Evolutionary conservation across 2,888 invertebrate species (phyloP).

Genomic region (Lumbricus terrestris): DNA sequence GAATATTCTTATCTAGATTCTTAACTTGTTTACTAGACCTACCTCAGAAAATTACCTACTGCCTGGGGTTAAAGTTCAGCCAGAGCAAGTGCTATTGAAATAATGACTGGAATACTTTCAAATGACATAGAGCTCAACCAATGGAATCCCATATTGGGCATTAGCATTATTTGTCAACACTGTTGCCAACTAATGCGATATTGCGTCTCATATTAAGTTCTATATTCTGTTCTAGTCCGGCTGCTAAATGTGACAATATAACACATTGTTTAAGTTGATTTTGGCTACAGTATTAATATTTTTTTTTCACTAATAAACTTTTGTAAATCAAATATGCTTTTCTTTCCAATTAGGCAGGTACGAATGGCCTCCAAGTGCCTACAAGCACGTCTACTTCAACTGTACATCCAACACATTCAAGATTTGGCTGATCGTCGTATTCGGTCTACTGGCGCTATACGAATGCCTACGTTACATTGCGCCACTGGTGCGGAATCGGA

Average conservation of each 20-base stretch:
- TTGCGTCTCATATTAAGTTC: neutral
- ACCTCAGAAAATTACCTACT: neutral
- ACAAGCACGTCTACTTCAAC: constrained; percentile 58
- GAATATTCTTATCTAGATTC: neutral
- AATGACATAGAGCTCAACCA: neutral
- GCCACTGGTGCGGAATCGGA: constrained; percentile 41
- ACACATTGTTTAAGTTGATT: neutral
- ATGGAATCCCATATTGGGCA: neutral
- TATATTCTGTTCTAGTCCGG: neutral
- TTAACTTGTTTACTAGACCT: neutral
- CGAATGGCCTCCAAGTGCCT: constrained; percentile 53
- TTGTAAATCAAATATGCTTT: neutral
- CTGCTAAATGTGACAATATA: neutral
- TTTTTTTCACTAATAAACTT: neutral
- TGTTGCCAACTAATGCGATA: neutral
- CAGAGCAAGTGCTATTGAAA: neutral
- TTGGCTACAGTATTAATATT: neutral
- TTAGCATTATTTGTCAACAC: neutral
- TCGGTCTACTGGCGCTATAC: constrained; percentile 47
- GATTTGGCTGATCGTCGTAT: constrained; percentile 47
- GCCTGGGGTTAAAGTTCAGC: neutral
- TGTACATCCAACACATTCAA: constrained; percentile 49
- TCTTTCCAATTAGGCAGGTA: constrained; percentile 47
- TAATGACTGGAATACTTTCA: neutral
- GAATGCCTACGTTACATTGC: constrained; percentile 53